Evolutionary conservation across 2,888 invertebrate genomes (phyloP), one percentile per base, ranked within the genome.

Genomic region (Tanypteryx hageni): DNA sequence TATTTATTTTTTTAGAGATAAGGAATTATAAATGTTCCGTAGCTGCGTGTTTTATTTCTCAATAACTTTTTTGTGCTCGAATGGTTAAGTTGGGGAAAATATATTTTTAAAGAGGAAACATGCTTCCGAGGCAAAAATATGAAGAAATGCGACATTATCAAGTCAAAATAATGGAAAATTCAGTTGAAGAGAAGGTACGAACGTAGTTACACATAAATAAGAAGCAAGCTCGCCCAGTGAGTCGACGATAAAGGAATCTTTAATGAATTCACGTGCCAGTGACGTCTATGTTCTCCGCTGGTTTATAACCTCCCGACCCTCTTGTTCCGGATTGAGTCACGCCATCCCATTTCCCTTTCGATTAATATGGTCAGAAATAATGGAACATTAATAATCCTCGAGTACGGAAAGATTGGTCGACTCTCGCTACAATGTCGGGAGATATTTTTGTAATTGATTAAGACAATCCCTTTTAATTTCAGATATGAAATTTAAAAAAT

Each of bases 341-440:
- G 89, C 89, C 64, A 89, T 61, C 86, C 27, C 61, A 61, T 86
- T 86, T 86, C 86, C 86, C 86, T 86, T 89, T 89, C 89, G 89
- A 89, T 89, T 31, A 61, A 86, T 61, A 61, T 31, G 86, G 86
- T 61, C 57, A 61, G 31, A 86, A 86, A 31, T 68, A 89, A 89
- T 89, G 89, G 61, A 61, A 27, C 89, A 89, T 89, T 64, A 89
- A 89, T 64, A 64, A 22, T 89, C n/a, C 89, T 31, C 64, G n/a
- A 44, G 44, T 44, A 44, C 5, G 44, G 16, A 61, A 61, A 18
- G 44, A 27, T 31, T 44, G 64, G 64, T 64, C 89, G 31, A n/a
- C 44, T 44, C 64, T 14, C 44, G 27, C 68, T 18, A 18, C 68
- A 8, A 22, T n/a, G 68, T 13, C 18, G 27, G 27, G 11, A 22